A percentile compares a stretch with the other conserved stretches of the same genome.
Evolutionary conservation across 2,113 vertebrate genomes (phyloP).

Genomic region (Trichechus manatus): DNA sequence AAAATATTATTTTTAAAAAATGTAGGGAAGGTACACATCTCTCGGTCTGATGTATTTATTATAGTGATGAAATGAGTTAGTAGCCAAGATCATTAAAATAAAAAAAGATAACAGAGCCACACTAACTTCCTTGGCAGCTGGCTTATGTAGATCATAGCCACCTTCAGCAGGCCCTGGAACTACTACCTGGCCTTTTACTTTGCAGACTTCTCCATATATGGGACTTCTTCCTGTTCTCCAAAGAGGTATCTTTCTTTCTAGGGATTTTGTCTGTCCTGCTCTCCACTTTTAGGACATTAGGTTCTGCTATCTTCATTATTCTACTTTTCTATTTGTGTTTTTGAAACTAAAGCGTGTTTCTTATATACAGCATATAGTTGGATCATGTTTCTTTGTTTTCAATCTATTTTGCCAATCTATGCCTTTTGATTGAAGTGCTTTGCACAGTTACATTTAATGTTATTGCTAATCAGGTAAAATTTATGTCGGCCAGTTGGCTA

Average conservation of each 20-base stretch:
- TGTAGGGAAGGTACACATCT: not conserved
- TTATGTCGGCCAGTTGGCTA: no score
- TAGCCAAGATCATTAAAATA: conserved; percentile 22
- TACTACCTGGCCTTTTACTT: not conserved
- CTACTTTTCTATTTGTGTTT: not conserved
- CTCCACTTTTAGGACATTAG: not conserved
- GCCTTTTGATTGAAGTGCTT: no score
- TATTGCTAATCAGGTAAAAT: no score
- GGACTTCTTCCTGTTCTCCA: not conserved
- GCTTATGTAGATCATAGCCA: not conserved
- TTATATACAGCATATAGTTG: not conserved
- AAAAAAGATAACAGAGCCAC: not conserved
- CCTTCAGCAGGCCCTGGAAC: not conserved
- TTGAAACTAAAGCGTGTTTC: not conserved
- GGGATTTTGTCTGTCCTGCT: not conserved
- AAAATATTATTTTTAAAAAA: not conserved
- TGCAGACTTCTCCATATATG: not conserved
- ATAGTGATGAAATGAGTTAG: not conserved
- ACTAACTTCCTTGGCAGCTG: not conserved
- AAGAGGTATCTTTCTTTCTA: not conserved
- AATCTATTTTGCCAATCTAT: not conserved
- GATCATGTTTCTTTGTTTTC: not conserved
- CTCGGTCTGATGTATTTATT: not conserved
- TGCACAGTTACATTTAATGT: no score
- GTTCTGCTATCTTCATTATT: not conserved